phyloP scores from a whole-genome alignment of 2,888 invertebrate genomes.

The Darwinula stevensoni region DNA sequence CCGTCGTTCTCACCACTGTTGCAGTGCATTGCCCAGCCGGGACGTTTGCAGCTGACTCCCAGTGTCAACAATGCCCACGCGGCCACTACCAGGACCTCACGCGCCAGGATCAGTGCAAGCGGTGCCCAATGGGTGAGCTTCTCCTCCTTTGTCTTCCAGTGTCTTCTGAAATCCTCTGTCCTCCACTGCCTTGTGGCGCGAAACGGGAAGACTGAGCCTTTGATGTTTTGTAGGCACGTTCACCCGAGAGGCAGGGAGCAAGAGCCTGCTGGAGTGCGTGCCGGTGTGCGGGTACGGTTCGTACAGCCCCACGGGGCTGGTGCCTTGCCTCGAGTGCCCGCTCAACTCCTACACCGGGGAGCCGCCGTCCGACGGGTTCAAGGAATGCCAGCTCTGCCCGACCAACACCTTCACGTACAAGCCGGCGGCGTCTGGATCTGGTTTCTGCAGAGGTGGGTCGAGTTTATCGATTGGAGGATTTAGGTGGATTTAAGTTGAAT shows the following conservation, averaged over 20 bases:
- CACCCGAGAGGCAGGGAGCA: constrained; percentile 22
- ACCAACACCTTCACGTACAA: constrained; percentile 66
- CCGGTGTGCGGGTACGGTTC: constrained; percentile 90
- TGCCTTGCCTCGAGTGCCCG: constrained; percentile 77
- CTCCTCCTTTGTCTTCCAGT: constrained; percentile 24
- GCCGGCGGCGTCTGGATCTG: constrained; percentile 54
- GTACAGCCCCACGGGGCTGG: constrained; percentile 73
- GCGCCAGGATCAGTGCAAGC: constrained; percentile 58
- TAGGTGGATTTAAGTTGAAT: too few relatives aligned
- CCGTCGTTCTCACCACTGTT: too few relatives aligned
- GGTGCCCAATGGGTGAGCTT: constrained; percentile 74
- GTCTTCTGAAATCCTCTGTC: too few relatives aligned
- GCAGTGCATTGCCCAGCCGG: constrained; percentile 91
- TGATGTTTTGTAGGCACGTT: constrained; percentile 14
- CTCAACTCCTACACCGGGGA: constrained; percentile 62
- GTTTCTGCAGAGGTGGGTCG: constrained; percentile 31
- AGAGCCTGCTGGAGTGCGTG: constrained; percentile 52
- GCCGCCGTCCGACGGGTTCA: constrained; percentile 66
- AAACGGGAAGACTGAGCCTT: constrained; percentile 8
- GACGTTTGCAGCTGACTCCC: constrained; percentile 65
- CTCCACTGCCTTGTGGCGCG: too few relatives aligned
- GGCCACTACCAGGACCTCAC: constrained; percentile 82
- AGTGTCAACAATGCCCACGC: constrained; percentile 66
- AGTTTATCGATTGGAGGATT: too few relatives aligned
- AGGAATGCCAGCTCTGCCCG: constrained; percentile 76